Evolutionary conservation across 1,140 invertebrate species (phyloP), one percentile per base, ranked within the genome.

Genomic region (Nymphalis io): DNA sequence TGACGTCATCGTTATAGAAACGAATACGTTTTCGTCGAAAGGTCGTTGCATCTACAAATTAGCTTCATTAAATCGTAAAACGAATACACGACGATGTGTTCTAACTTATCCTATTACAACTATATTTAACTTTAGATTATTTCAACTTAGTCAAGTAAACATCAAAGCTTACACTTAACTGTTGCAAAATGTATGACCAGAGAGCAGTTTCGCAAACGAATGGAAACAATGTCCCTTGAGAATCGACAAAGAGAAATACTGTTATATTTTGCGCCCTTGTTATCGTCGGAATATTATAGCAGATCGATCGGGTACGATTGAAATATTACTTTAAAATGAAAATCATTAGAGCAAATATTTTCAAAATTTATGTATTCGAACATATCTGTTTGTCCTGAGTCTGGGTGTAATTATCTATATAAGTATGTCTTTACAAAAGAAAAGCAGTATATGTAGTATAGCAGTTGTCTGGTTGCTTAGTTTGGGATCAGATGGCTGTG

Each of bases 171-270:
- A 18, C n/a, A n/a, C 60, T 61, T 61, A 61, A 40, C 51, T 55
- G 21, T 44, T 27, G 20, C 53, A 65, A 65, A 64, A 57, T 65
- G 53, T 55, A 65, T 65, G 51, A 57, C 51, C 21, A 57, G 55
- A 64, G 48, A 59, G 42, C 40, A 18, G 57, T 39, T 59, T 46
- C 42, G 18, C 20, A 63, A 48, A 27, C 57, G 40, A 58, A 64
- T 23, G 18, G 27, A 46, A 57, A 70, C 55, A 58, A 70, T 51
- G 59, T 59, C 55, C 40, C 39, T 39, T 46, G 60, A 23, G 44
- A 60, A 39, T 48, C 33, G 38, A 63, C 68, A 70, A 59, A 64
- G 60, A 51, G 55, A 48, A 48, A 63, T 60, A 46, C 59, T 58
- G 16, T 33, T 57, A 59, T 55, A 53, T 69, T 69, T 60, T 40